Conservation (phyloP, 2,113 vertebrate genomes). For the Polyodon spathula region DNA sequence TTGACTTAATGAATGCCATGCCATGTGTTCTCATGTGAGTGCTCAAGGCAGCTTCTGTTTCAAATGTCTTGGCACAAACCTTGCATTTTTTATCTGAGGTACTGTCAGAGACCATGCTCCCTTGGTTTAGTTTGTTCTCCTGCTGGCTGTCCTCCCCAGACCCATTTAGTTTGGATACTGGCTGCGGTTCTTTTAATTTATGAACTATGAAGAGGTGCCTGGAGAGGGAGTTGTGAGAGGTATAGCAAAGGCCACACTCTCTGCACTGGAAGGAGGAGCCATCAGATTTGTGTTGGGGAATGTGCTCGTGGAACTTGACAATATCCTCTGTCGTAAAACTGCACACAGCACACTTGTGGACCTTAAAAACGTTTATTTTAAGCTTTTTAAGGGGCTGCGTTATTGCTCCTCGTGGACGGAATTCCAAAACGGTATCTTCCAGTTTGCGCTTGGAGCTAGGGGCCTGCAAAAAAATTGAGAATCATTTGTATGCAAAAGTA, state of each 20-base stretch:
- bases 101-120: constrained; percentile 46
- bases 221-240: constrained; percentile 83
- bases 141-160: constrained; percentile 68
- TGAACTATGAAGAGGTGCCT: constrained; percentile 95
- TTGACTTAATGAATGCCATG: constrained; percentile 98
- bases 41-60: constrained; percentile 86
- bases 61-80: constrained; percentile 86
- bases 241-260: constrained; percentile 94
- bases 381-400: constrained; percentile 85
- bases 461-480: constrained; percentile 35
- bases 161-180: constrained; percentile 61
- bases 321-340: constrained; percentile 84
- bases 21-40: constrained; percentile 97
- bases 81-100: constrained; percentile 73
- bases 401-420: constrained; percentile 58
- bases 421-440: constrained; percentile 56
- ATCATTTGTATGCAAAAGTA: not conserved
- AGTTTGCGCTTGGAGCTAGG: constrained; percentile 76
- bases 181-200: constrained; percentile 83
- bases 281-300: constrained; percentile 85
- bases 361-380: constrained; percentile 92
- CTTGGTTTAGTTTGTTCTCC: constrained; percentile 58
- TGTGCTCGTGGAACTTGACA: constrained; percentile 81
- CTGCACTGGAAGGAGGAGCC: constrained; percentile 87
- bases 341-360: constrained; percentile 87